Evolutionary conservation across 2,113 vertebrate genomes (phyloP).

Genomic region (Nycticebus coucang): DNA sequence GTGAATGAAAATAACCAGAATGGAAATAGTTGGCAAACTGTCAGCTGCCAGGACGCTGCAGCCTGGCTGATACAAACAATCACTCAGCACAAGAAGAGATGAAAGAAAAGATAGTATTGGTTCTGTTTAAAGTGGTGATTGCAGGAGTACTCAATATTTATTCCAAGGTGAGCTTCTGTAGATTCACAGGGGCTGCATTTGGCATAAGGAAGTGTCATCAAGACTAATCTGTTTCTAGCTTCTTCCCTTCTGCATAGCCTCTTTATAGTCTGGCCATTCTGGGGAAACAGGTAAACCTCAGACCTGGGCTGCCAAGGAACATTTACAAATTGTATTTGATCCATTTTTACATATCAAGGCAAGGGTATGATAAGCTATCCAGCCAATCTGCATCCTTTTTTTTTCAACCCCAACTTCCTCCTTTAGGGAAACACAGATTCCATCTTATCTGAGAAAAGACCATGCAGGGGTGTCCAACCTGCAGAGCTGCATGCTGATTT

Average conservation of each 20-base stretch:
- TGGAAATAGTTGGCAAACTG: neutral
- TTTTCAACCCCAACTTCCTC: neutral
- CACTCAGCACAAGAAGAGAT: neutral
- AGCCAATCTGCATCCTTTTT: neutral
- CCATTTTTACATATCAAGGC: neutral
- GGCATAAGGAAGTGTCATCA: too few relatives aligned
- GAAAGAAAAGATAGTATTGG: neutral
- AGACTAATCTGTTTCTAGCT: neutral
- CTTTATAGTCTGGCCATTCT: neutral
- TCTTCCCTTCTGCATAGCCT: neutral
- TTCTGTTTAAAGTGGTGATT: fast-evolving
- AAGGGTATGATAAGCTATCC: neutral
- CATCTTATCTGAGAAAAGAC: neutral
- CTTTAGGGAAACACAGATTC: neutral
- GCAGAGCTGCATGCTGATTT: too few relatives aligned
- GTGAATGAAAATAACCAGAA: neutral
- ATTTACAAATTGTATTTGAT: fast-evolving
- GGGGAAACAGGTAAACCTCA: neutral
- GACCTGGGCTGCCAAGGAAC: neutral
- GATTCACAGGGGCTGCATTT: neutral
- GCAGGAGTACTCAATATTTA: neutral
- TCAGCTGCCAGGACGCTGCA: neutral
- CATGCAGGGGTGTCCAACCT: too few relatives aligned
- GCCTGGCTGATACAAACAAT: too few relatives aligned
- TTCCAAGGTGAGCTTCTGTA: fast-evolving